phyloP scores from a whole-genome alignment of 2,797 vertebrate genomes.

The Mastacembelus armatus region DNA sequence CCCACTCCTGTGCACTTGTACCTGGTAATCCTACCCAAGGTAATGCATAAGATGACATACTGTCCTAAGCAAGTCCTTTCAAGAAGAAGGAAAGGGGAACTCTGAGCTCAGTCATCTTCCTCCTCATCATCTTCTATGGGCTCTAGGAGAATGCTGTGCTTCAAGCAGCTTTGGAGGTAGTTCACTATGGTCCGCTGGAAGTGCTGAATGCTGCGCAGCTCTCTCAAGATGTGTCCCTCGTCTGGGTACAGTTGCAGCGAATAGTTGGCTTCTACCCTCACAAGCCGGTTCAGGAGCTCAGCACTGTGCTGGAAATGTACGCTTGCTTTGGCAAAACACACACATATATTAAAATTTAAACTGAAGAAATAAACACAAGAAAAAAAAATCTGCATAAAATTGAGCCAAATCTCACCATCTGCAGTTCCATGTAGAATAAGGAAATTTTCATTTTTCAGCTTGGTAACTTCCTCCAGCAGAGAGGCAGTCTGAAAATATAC shows the following conservation, averaged over 20 bases:
- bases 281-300: conserved; percentile 86
- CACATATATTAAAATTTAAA: not conserved
- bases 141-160: conserved; percentile 69
- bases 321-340: conserved; percentile 71
- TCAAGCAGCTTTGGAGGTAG: conserved; percentile 85
- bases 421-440: conserved; percentile 88
- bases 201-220: conserved; percentile 80
- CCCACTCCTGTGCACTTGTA: conserved; percentile 70
- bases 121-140: conserved; percentile 72
- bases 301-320: conserved; percentile 91
- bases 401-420: conserved; percentile 78
- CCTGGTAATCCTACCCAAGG: conserved; percentile 60
- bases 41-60: conserved; percentile 68
- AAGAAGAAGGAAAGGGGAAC: conserved; percentile 28
- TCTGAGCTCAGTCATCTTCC: conserved; percentile 77
- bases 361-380: not conserved
- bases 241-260: conserved; percentile 88
- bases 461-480: conserved; percentile 85
- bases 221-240: conserved; percentile 84
- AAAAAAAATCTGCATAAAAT: not conserved
- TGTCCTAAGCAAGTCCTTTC: conserved; percentile 54
- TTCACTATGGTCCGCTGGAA: conserved; percentile 82
- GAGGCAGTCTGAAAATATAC: conserved; percentile 81
- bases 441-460: conserved; percentile 85
- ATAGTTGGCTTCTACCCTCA: conserved; percentile 85